Conservation (phyloP, 64 coral and sea anemone species). For the Montipora cactus region DNA sequence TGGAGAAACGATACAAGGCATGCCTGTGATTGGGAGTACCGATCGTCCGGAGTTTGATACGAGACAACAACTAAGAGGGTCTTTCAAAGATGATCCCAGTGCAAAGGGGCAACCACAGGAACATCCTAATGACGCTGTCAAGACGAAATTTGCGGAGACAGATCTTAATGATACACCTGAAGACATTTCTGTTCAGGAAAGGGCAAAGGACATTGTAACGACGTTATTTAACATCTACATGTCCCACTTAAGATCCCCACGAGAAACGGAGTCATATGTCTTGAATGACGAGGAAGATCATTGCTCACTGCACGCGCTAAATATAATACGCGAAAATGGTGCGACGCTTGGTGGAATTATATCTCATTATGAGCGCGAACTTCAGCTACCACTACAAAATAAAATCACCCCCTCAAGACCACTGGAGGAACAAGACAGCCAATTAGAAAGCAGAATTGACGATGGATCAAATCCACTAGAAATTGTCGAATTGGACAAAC, state of each 20-base stretch:
- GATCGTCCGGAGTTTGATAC: background rate
- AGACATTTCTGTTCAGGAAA: background rate
- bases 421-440: too few species aligned
- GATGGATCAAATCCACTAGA: background rate
- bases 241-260: background rate
- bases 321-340: slow-evolving; percentile 27
- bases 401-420: background rate
- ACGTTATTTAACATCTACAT: background rate
- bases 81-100: background rate
- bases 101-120: background rate
- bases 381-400: background rate
- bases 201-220: background rate
- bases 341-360: slow-evolving; percentile 56
- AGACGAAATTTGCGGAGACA: too few species aligned
- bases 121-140: background rate
- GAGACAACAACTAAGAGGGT: background rate
- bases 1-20: background rate
- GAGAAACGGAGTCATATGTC: background rate
- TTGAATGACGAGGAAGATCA: background rate
- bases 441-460: too few species aligned
- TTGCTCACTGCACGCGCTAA: slow-evolving; percentile 12
- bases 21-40: background rate
- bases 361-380: slow-evolving; percentile 46
- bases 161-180: background rate
- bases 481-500: background rate